These are phyloP conservation scores for Bucco capensis DNA, from an alignment of 2,113 vertebrate genomes.

Conservation along the genomic window DNA sequence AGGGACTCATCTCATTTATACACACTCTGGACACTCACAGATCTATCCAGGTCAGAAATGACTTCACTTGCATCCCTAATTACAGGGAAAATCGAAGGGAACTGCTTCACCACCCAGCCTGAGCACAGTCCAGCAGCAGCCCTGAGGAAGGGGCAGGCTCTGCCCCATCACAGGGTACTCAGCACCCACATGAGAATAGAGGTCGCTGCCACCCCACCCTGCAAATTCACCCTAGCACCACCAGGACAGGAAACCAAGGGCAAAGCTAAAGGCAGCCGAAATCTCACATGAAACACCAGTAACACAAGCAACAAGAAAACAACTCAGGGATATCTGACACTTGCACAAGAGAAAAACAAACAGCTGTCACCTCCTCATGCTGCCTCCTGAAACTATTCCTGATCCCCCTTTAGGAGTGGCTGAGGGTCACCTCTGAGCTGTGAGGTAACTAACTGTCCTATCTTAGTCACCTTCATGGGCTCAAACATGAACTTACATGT, in stretches of 20 bases:
- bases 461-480: not conserved
- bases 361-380: fast-evolving
- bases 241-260: not conserved
- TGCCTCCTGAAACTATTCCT: not conserved
- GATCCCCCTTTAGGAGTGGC: not conserved
- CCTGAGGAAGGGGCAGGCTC: not conserved
- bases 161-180: not conserved
- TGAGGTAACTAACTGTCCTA: not conserved
- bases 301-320: not conserved
- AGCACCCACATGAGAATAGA: not conserved
- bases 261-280: not conserved
- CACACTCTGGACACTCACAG: too few species aligned
- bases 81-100: not conserved
- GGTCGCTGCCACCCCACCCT: not conserved
- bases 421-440: not conserved
- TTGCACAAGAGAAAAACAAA: not conserved
- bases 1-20: not conserved
- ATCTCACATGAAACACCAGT: not conserved
- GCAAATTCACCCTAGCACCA: not conserved
- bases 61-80: not conserved
- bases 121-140: not conserved
- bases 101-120: not conserved
- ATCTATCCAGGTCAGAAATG: not conserved
- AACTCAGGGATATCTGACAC: not conserved
- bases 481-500: fast-evolving